Evolutionary conservation across 1,140 invertebrate genomes (phyloP), one percentile per base, ranked within the genome.

Genomic region (Chionoecetes opilio): DNA sequence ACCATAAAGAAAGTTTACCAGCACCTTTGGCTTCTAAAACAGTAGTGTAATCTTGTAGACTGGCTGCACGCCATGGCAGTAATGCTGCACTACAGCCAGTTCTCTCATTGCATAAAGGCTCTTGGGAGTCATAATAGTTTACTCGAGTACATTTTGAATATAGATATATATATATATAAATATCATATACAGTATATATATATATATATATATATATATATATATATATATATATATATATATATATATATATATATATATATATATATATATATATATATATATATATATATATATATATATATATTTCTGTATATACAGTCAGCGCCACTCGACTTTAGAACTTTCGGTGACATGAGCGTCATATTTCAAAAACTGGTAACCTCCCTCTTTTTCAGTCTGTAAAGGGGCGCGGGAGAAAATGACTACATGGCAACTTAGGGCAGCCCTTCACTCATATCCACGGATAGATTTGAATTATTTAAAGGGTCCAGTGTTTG

Each of bases 161-260:
- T 46, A n/a, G 41, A 46, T 46, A 14, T 8, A 8, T 46, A 46
- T 8, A 8, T 5, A 46, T 46, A 14, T 46, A 5, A 46, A 46
- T 46, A 46, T 46, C n/a, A n/a, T n/a, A 8, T 46, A 14, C 14
- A 75, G n/a, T n/a, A 75, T 75, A 26, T n/a, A 75, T 75, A 75
- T 75, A 75, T n/a, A 75, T 75, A 75, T n/a, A 75, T 75, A 75
- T n/a, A 75, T 75, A 75, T n/a, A 75, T 75, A 75, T n/a, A 75
- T 75, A 75, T n/a, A 75, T 75, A 75, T 90, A 38, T 90, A 38
- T 90, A 41, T 90, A 53, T 90, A 90, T 90, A 90, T 90, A 53
- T 90, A 90, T 90, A 90, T 90, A 90, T 90, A 90, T 90, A 90
- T 90, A 90, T 90, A 90, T 90, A 53, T 90, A 90, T 90, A 90